Evolutionary conservation across 1,140 invertebrate genomes (phyloP), one percentile per base, ranked within the genome.

Genomic region (Tetramorium simillimum): DNA sequence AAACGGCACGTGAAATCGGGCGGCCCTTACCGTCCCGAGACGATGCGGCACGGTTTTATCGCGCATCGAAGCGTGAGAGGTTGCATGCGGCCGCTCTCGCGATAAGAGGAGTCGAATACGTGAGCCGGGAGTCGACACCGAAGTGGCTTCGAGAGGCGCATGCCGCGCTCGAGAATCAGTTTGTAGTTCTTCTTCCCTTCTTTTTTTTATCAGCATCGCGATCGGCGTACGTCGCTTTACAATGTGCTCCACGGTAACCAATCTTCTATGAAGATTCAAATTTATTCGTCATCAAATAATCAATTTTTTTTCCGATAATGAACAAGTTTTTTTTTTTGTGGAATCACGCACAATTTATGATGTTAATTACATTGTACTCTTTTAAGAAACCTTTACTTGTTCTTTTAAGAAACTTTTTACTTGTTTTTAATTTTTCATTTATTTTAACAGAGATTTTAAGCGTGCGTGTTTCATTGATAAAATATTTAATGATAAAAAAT

Each of bases 1-100:
- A 91, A 93, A 92, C 89, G 91, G 84, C 76, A 92, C 90, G 91
- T 92, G 86, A 92, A 93, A 92, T 92, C 89, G 73, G 60, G 7
- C 67, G 70, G 85, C 75, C 51, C 63, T 88, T 80, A 86, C 75
- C 84, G 43, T 49, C 40, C 63, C 65, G 53, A 89, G 77, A 81
- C 67, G 69, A 7, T 63, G 51, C 53, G n/a, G 14, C 77, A 56
- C 72, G 60, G 82, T 89, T 87, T 86, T 91, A 91, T 86, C 72
- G 82, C 56, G 77, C 63, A 86, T 86, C 78, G 82, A 81, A 77
- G 77, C 77, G 75, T 72, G 33, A 87, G 58, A 33, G 67, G 43
- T 88, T 78, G 72, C 78, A 73, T 82, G 81, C 86, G 76, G 70
- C 88, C 56, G 56, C 58, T 62, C 60, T 49, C 46, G 70, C 72